Conservation (phyloP, 2,797 vertebrate species). For the Loris lydekkerianus region DNA sequence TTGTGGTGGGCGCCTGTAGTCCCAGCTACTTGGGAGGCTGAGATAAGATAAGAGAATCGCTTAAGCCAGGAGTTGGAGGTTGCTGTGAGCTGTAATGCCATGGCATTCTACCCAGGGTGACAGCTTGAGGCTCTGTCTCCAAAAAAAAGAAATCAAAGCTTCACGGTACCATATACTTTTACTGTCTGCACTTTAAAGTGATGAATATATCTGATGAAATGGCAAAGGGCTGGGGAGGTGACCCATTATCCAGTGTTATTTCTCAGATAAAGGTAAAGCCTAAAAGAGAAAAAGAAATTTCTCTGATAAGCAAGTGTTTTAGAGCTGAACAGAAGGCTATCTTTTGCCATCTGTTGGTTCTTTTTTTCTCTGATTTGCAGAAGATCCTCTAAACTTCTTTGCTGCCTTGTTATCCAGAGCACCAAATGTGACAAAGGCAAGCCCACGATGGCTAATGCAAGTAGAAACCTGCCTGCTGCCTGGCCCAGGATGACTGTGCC, state of each 20-base stretch:
- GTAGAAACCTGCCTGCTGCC: slow-evolving; percentile 87
- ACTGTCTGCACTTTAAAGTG: not conserved
- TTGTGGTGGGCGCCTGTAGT: too few species aligned
- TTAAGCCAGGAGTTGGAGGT: too few species aligned
- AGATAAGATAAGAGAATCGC: too few species aligned
- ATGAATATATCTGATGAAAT: not conserved
- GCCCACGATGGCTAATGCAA: slow-evolving; percentile 84
- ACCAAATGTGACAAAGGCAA: slow-evolving; percentile 71
- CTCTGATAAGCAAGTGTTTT: not conserved
- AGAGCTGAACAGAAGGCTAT: not conserved
- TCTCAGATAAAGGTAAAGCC: slow-evolving; percentile 6
- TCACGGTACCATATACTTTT: not conserved
- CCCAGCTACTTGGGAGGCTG: too few species aligned
- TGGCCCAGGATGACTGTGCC: slow-evolving; percentile 80
- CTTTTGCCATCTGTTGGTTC: not conserved
- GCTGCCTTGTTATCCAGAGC: slow-evolving; percentile 70
- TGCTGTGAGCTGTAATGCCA: too few species aligned
- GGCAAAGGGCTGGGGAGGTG: not conserved
- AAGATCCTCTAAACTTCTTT: slow-evolving; percentile 22
- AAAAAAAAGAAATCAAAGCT: slow-evolving; percentile 22
- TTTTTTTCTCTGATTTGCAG: slow-evolving; percentile 44
- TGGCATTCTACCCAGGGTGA: too few species aligned
- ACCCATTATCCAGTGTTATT: not conserved
- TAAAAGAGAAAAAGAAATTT: slow-evolving; percentile 36
- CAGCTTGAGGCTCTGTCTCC: too few species aligned